These are phyloP conservation scores for Cairina moschata DNA, from an alignment of 2,113 vertebrate species.

Conservation along the genomic window DNA sequence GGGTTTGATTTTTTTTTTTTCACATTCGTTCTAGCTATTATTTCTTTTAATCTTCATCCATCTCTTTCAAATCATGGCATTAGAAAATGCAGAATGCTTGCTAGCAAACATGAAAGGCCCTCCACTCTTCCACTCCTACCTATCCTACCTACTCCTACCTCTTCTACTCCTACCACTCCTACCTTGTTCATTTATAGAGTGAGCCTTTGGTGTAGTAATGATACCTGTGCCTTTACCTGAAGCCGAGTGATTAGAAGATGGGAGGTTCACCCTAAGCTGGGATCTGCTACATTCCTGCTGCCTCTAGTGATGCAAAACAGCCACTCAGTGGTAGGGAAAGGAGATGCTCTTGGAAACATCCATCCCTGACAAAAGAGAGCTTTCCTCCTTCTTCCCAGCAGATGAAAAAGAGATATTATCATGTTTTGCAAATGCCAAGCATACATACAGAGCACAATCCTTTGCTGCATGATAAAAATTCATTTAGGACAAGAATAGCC, in stretches of 20 bases:
- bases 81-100: accelerated
- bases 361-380: not conserved
- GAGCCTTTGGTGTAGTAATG: not conserved
- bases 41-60: not conserved
- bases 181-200: not conserved
- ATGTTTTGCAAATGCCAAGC: not conserved
- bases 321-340: not conserved
- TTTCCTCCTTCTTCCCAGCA: not conserved
- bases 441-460: not conserved
- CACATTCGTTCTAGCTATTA: not conserved
- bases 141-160: not conserved
- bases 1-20: not conserved
- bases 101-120: not conserved
- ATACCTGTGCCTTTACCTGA: slow-evolving; percentile 29
- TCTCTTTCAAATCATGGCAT: not conserved
- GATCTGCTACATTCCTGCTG: not conserved
- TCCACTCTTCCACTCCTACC: not conserved
- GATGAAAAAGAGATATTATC: not conserved
- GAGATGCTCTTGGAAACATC: not conserved
- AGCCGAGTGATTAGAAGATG: slow-evolving; percentile 14
- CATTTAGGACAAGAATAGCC: not conserved
- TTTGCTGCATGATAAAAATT: not conserved
- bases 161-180: not conserved
- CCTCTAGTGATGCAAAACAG: not conserved
- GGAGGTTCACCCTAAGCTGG: not conserved